A percentile compares a stretch with the other conserved stretches of the same genome.
phyloP scores from a whole-genome alignment of 2,888 invertebrate species.

The Meteorus cinctellus region DNA sequence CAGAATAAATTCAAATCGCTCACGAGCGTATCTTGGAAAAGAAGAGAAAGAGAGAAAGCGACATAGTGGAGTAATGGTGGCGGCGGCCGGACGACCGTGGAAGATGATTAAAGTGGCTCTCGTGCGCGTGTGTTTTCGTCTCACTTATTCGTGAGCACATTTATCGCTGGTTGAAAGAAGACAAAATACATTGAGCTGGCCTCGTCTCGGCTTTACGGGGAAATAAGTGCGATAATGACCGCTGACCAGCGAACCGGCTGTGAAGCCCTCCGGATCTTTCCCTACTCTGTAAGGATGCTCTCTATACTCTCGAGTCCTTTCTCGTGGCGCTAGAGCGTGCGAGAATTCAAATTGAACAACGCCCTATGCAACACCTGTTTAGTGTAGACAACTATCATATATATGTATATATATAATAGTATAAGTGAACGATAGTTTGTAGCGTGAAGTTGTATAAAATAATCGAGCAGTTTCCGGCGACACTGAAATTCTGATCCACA shows the following conservation, averaged over 20 bases:
- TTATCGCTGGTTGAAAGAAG: slow-evolving; percentile 3
- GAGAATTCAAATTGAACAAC: slow-evolving; percentile 42
- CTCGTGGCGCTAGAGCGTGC: slow-evolving; percentile 36
- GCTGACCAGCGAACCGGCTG: slow-evolving; percentile 40
- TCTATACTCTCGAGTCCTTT: slow-evolving; percentile 12
- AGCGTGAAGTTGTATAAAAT: slow-evolving; percentile 20
- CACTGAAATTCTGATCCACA: slow-evolving; percentile 8
- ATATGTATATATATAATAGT: slow-evolving; percentile 24
- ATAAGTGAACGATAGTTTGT: slow-evolving; percentile 23
- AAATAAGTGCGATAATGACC: slow-evolving; percentile 47
- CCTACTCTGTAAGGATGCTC: slow-evolving; percentile 23
- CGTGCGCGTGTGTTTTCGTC: slow-evolving; percentile 24
- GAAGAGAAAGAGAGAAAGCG: slow-evolving; percentile 30
- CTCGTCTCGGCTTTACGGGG: slow-evolving; percentile 36
- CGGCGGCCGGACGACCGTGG: slow-evolving; percentile 38
- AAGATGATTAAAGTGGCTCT: slow-evolving; percentile 46
- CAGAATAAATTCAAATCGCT: slow-evolving; percentile 60
- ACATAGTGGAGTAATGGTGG: slow-evolving; percentile 37
- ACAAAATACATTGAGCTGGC: slow-evolving; percentile 21
- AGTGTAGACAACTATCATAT: slow-evolving; percentile 14
- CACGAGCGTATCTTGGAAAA: slow-evolving; percentile 8
- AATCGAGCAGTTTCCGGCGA: slow-evolving; percentile 34
- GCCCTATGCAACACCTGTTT: slow-evolving; percentile 24
- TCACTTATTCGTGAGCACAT: neutral
- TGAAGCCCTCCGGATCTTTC: slow-evolving; percentile 41